These are phyloP conservation scores for Pemphredon lugubris DNA, from an alignment of 2,888 invertebrate genomes.

Conservation along the genomic window DNA sequence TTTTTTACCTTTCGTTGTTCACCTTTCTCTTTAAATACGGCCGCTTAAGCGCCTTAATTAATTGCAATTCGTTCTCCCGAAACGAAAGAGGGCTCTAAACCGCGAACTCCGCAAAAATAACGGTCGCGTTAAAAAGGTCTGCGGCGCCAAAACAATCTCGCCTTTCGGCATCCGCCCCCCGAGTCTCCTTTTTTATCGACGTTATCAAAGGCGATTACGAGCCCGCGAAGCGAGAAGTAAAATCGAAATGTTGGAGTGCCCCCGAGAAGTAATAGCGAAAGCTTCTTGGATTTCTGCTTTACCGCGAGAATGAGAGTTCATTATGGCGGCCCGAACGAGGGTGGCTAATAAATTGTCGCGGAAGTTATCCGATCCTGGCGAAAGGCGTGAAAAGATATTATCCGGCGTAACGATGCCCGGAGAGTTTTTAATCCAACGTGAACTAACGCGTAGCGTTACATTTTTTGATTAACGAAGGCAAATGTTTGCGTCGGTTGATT, in stretches of 20 bases:
- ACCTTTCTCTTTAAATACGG: slow-evolving; percentile 27
- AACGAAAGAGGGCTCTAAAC: slow-evolving; percentile 24
- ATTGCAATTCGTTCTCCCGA: slow-evolving; percentile 48
- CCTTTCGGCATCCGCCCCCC: not conserved
- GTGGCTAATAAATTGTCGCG: no score
- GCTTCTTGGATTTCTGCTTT: no score
- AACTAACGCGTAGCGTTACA: no score
- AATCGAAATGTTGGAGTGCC: no score
- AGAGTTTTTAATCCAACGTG: no score
- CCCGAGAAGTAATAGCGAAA: no score
- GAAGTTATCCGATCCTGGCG: no score
- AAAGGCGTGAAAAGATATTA: no score
- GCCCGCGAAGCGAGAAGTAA: not conserved
- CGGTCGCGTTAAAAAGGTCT: slow-evolving; percentile 38
- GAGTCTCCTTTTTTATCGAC: not conserved
- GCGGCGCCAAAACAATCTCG: slow-evolving; percentile 17
- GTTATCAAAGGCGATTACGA: slow-evolving; percentile 23
- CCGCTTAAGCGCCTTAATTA: slow-evolving; percentile 50
- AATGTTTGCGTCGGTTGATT: no score
- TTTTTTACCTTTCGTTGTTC: slow-evolving; percentile 13
- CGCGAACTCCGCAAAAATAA: slow-evolving; percentile 31
- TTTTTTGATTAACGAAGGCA: not conserved
- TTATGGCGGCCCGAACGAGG: no score
- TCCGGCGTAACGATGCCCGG: no score
- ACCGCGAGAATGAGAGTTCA: no score